A percentile compares a stretch with the other conserved stretches of the same genome.
phyloP scores from a whole-genome alignment of 2,113 vertebrate species.

The Channa argus region DNA sequence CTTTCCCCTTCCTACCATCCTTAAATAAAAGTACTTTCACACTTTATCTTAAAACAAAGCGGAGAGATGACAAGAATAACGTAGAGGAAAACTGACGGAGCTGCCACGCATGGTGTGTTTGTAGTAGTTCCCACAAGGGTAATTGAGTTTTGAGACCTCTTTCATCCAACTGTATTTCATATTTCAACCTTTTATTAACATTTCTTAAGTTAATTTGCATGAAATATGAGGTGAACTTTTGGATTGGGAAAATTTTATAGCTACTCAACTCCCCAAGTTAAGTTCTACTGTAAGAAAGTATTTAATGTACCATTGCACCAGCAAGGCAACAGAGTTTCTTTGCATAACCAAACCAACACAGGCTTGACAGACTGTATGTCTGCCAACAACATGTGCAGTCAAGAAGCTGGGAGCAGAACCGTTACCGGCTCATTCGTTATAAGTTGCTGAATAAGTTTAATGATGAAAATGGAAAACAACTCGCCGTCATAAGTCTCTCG shows the following conservation, averaged over 20 bases:
- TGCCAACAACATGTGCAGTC: neutral
- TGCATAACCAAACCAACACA: neutral
- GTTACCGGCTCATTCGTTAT: neutral
- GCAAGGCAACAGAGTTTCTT: neutral
- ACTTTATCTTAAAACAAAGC: conserved; percentile 48
- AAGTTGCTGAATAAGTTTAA: neutral
- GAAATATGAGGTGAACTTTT: conserved; percentile 8
- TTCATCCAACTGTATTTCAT: conserved; percentile 47
- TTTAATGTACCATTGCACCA: conserved; percentile 5
- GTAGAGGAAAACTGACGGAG: conserved; percentile 27
- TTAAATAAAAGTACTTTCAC: conserved; percentile 18
- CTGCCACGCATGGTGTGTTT: conserved; percentile 40
- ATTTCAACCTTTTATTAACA: conserved; percentile 7
- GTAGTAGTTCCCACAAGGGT: conserved; percentile 52
- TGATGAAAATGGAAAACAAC: conserved; percentile 17
- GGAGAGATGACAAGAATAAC: neutral
- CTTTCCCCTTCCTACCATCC: neutral
- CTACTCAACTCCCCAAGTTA: conserved; percentile 3
- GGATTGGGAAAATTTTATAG: conserved; percentile 3
- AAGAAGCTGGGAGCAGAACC: neutral
- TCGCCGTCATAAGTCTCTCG: conserved; percentile 26
- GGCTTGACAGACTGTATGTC: neutral
- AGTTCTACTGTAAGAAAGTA: conserved; percentile 28
- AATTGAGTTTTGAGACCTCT: conserved; percentile 67
- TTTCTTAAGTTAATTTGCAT: conserved; percentile 45